Evolutionary conservation across 30 jellyfish, hydroid and myxozoan species (phyloP).

Genomic region (Pseudorhiza aurosa): DNA sequence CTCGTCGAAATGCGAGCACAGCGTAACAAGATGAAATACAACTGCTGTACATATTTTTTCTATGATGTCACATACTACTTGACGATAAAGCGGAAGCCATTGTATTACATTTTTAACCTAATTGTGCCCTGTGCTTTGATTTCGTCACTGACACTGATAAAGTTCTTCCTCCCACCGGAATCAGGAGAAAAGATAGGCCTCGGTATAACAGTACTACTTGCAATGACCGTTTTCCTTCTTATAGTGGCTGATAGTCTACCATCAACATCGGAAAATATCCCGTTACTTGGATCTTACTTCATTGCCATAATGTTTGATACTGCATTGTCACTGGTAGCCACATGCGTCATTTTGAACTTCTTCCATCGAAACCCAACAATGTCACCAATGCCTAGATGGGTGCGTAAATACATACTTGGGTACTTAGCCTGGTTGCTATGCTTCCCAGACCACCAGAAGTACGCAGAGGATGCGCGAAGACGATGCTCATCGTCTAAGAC

Average conservation of each 20-base stretch:
- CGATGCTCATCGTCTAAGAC: conserved; percentile 47
- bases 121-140: conserved; percentile 82
- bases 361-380: conserved; percentile 83
- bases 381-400: conserved; percentile 88
- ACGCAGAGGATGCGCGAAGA: conserved; percentile 12
- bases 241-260: conserved; percentile 87
- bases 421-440: conserved; percentile 63
- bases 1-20: conserved; percentile 76
- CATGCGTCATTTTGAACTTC: conserved; percentile 74
- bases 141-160: conserved; percentile 74
- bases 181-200: conserved; percentile 85
- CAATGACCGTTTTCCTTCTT: conserved; percentile 78
- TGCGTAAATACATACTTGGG: conserved; percentile 72
- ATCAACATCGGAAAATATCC: conserved; percentile 82
- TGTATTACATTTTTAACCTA: conserved; percentile 71
- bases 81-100: conserved; percentile 74
- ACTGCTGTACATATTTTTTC: conserved; percentile 69
- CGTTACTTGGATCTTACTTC: conserved; percentile 73
- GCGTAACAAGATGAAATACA: conserved; percentile 66
- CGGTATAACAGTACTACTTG: conserved; percentile 80
- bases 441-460: conserved; percentile 57
- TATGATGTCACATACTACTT: conserved; percentile 80
- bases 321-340: conserved; percentile 82
- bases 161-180: conserved; percentile 85
- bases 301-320: conserved; percentile 86